Base-by-base conservation (phyloP, 2,888 invertebrate species). In the Cerceris ruficornis region DNA sequence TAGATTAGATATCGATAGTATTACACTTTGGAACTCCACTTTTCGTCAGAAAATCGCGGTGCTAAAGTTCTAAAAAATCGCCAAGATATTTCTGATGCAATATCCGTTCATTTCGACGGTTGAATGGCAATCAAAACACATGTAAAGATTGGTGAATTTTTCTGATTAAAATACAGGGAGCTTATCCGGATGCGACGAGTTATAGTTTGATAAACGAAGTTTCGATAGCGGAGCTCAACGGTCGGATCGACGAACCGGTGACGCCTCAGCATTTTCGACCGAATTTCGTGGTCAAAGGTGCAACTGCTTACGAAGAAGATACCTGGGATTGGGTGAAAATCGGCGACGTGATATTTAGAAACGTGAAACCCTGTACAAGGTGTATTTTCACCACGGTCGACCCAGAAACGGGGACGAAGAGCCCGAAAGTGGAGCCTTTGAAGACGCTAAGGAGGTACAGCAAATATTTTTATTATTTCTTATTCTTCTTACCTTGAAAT, bases 361-460 rank as follows among this genome's bases (percentile, higher is more conserved):
- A 95, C 75, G 92, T 95, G 17, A 95, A 95, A 88, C 95, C 95
- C 0, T 96, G 96, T 87, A 93, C 94, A 0, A 94, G 95, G 94
- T 96, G 96, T 88, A 92, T 95, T n/a, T 89, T 96, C 76, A 95
- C 96, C 0, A 96, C 96, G 0, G 94, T 96, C 0, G 94, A 96
- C 89, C 95, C 95, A 0, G 94, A 94, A 80, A 95, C 95, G 0
- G 96, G 95, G 2, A 92, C 93, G 13, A 95, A 94, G 64, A 92
- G 95, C 88, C 85, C 93, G 0, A 93, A 94, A 39, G 90, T 93
- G 4, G 95, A 96, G 87, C 96, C 96, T 0, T 89, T 96, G 57
- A 93, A 93, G 83, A 96, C 95, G 15, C 92, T 96, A 15, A 95
- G 94, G 91, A 93, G 92, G 96, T 96, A 28, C 28, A 28, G 28